phyloP scores from a whole-genome alignment of 2,797 vertebrate species.

The Borostomias antarcticus region DNA sequence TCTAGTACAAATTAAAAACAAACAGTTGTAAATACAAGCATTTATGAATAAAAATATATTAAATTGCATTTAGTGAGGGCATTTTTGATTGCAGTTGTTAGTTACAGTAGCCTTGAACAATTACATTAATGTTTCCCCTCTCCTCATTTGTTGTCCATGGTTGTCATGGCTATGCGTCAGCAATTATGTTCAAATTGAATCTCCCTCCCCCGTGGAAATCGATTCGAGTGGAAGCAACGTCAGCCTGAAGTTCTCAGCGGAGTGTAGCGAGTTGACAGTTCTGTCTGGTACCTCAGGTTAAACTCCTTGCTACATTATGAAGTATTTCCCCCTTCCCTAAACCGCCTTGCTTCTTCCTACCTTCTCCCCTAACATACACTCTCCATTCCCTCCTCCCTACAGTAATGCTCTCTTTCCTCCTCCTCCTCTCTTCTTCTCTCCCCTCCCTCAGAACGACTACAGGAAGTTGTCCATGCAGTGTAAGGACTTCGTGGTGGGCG shows the following conservation, averaged over 20 bases:
- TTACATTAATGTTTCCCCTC: too few species aligned
- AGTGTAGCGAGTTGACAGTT: too few species aligned
- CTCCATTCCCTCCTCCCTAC: conserved; percentile 41
- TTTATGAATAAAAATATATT: too few species aligned
- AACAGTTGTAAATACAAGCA: too few species aligned
- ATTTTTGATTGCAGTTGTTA: too few species aligned
- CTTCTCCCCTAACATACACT: conserved; percentile 8
- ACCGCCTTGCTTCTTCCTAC: conserved; percentile 34
- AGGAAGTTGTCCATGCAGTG: conserved; percentile 98
- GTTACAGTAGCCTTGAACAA: too few species aligned
- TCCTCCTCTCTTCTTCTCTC: conserved; percentile 9
- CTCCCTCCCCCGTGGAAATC: background rate
- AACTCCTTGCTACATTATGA: background rate
- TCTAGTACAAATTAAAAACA: too few species aligned
- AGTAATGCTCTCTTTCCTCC: background rate
- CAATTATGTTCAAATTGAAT: background rate
- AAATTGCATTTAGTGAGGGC: too few species aligned
- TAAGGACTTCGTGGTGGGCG: conserved; percentile 96
- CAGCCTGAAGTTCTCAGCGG: too few species aligned
- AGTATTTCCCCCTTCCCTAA: conserved; percentile 27
- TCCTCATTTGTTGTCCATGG: too few species aligned
- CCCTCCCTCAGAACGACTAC: conserved; percentile 86
- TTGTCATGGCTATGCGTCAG: too few species aligned
- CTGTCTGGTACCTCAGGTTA: background rate
- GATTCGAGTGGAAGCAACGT: too few species aligned